A percentile compares a stretch with the other conserved stretches of the same genome.
These are phyloP conservation scores for Pentalonia nigronervosa DNA, from an alignment of 1,140 invertebrate genomes.

Conservation along the genomic window DNA sequence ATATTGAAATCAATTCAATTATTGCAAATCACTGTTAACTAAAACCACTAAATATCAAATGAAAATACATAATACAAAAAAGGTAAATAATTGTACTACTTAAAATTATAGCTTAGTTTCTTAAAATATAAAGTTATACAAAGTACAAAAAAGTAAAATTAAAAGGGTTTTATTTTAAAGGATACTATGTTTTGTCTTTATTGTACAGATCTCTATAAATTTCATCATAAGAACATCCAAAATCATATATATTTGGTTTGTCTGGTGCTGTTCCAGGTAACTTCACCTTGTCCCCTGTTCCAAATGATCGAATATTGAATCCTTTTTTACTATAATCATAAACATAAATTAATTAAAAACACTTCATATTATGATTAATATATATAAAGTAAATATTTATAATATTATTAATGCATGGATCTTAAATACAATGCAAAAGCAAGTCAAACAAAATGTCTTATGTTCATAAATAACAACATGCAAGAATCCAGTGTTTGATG, in stretches of 20 bases:
- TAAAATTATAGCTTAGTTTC: not conserved
- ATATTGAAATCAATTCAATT: not conserved
- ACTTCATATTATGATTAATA: not conserved
- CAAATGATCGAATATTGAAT: conserved; percentile 95
- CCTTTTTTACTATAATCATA: conserved; percentile 84
- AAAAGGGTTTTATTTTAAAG: conserved; percentile 63
- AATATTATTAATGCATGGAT: not conserved
- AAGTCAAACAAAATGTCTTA: not conserved
- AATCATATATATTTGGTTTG: conserved; percentile 98
- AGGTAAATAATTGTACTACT: not conserved
- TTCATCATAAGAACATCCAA: conserved; percentile 93
- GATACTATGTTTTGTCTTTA: conserved; percentile 89
- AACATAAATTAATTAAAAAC: not conserved
- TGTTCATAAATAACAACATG: no score
- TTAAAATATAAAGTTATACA: not conserved
- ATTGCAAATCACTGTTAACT: not conserved
- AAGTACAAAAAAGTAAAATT: not conserved
- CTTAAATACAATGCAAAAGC: not conserved
- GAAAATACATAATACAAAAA: not conserved
- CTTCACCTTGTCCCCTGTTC: conserved; percentile 97
- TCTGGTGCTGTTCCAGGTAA: conserved; percentile 93
- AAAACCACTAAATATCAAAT: no score
- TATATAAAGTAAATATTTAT: not conserved
- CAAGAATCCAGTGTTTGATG: no score
- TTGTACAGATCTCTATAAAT: conserved; percentile 94